phyloP scores from a whole-genome alignment of 2,888 invertebrate genomes.

The Yponomeuta malinellus region DNA sequence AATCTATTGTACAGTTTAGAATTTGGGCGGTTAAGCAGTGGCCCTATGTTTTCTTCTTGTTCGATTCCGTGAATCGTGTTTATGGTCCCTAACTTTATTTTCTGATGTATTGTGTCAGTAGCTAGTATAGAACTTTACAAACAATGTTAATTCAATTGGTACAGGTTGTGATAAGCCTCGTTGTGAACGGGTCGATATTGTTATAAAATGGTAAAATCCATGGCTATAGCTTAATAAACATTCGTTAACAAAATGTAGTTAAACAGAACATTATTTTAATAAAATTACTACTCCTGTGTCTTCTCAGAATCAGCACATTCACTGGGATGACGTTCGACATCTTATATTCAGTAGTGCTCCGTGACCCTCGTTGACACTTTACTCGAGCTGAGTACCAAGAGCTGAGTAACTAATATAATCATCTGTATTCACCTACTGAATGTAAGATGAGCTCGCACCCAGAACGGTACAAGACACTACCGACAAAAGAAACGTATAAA shows the following conservation, averaged over 20 bases:
- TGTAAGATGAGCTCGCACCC: slow-evolving; percentile 10
- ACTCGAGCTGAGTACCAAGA: background rate
- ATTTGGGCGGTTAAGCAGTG: slow-evolving; percentile 60
- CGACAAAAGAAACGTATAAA: slow-evolving; percentile 6
- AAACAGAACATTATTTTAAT: slow-evolving; percentile 70
- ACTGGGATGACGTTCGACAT: slow-evolving; percentile 3
- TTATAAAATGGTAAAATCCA: slow-evolving; percentile 73
- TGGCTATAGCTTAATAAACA: slow-evolving; percentile 73
- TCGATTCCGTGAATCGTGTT: slow-evolving; percentile 75
- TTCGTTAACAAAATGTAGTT: slow-evolving; percentile 72
- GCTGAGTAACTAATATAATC: background rate
- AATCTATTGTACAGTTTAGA: slow-evolving; percentile 70
- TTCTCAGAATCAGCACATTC: slow-evolving; percentile 51
- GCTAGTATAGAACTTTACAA: slow-evolving; percentile 75
- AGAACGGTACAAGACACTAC: slow-evolving; percentile 8
- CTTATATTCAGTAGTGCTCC: slow-evolving; percentile 5
- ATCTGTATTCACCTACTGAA: background rate
- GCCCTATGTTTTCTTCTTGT: slow-evolving; percentile 69
- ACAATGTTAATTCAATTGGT: slow-evolving; percentile 76
- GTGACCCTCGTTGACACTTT: background rate
- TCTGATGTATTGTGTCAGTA: slow-evolving; percentile 72
- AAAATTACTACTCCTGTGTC: slow-evolving; percentile 58
- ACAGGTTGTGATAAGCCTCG: slow-evolving; percentile 76
- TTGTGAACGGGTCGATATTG: slow-evolving; percentile 75
- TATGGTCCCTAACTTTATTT: slow-evolving; percentile 72